A percentile compares a stretch with the other conserved stretches of the same genome.
These are phyloP conservation scores for Caenorhabditis sp. DNA, from an alignment of 2,888 invertebrate species.

Conservation along the genomic window DNA sequence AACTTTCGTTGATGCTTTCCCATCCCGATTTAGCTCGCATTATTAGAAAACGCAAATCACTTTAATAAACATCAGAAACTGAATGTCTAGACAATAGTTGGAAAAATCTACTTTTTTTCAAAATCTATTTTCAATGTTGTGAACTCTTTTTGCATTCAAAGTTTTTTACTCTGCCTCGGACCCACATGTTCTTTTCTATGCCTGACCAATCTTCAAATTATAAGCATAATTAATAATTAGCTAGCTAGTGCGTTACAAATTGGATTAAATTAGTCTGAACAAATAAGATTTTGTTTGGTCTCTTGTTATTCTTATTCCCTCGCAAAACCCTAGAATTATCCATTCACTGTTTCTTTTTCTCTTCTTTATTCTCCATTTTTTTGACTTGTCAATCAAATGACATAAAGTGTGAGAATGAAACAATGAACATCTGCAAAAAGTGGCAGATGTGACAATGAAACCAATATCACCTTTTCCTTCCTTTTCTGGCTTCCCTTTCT, in stretches of 20 bases:
- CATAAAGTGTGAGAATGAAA: background rate
- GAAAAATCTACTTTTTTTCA: no score
- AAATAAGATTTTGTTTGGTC: conserved; percentile 2
- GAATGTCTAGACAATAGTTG: no score
- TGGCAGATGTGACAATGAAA: conserved; percentile 35
- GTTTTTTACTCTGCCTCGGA: background rate
- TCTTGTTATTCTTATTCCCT: conserved; percentile 4
- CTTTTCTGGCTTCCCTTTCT: no score
- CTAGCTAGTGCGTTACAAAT: conserved; percentile 1
- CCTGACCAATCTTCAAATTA: background rate
- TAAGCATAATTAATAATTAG: background rate
- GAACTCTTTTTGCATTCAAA: conserved; percentile 7
- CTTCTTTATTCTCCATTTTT: background rate
- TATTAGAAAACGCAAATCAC: no score
- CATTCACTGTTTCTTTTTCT: background rate
- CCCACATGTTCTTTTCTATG: no score
- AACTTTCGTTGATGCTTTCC: no score
- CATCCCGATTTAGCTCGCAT: no score
- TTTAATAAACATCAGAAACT: no score
- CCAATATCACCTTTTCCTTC: conserved; percentile 10
- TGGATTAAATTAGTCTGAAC: background rate
- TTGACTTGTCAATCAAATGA: background rate
- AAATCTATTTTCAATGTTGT: no score
- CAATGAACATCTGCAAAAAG: conserved; percentile 7
- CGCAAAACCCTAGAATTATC: background rate